Evolutionary conservation across 2,797 vertebrate genomes (phyloP).

Genomic region (Gadopsis marmoratus): DNA sequence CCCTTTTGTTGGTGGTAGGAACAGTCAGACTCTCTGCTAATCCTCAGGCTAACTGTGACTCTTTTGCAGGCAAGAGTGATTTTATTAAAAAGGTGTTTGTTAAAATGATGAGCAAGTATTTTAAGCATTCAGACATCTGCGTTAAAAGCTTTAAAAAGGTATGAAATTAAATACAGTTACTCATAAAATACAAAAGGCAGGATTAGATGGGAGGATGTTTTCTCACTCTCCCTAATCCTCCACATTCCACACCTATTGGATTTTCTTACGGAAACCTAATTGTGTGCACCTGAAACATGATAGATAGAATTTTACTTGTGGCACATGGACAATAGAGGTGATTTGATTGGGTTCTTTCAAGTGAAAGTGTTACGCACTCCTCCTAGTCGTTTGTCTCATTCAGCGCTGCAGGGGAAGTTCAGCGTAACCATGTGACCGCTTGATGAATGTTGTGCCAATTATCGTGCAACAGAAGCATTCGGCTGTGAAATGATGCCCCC

Average conservation of each 20-base stretch:
- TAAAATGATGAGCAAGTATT: constrained; percentile 16
- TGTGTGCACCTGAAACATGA: constrained; percentile 21
- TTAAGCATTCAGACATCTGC: constrained; percentile 5
- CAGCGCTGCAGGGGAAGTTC: constrained; percentile 55
- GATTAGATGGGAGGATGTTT: constrained; percentile 2
- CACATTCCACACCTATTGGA: neutral
- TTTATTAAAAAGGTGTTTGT: constrained; percentile 36
- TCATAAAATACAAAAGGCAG: neutral
- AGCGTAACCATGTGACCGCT: constrained; percentile 35
- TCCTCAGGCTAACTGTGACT: neutral
- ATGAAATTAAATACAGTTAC: constrained; percentile 2
- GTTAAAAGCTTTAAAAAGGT: constrained; percentile 30
- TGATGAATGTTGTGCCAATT: constrained; percentile 68
- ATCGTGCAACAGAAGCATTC: constrained; percentile 49
- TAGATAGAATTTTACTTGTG: constrained; percentile 3
- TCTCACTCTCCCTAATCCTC: neutral
- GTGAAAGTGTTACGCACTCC: constrained; percentile 34
- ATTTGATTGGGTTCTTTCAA: constrained; percentile 35
- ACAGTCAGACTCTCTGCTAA: constrained; percentile 18
- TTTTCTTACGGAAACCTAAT: neutral
- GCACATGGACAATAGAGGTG: neutral
- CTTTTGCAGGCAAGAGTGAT: neutral
- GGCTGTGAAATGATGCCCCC: constrained; percentile 67
- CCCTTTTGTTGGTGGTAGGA: constrained; percentile 19
- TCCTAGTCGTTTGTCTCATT: constrained; percentile 69